A percentile compares a stretch with the other conserved stretches of the same genome.
These are phyloP conservation scores for Coracias cyanogaster DNA, from an alignment of 2,797 vertebrate genomes.

Conservation along the genomic window DNA sequence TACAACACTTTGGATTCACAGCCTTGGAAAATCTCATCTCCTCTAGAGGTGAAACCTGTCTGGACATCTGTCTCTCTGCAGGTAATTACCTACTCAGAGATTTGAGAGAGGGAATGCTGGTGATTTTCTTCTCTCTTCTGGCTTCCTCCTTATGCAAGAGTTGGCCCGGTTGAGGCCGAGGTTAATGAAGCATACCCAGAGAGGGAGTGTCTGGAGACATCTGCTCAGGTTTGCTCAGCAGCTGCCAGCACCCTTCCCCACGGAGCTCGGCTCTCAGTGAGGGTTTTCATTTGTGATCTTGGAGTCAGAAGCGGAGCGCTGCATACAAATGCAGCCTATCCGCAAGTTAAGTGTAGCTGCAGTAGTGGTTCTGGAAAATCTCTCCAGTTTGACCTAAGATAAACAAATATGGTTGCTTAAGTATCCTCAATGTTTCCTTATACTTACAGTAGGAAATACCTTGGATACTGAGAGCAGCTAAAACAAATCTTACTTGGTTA, in stretches of 20 bases:
- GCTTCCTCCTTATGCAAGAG: neutral
- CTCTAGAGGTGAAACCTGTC: neutral
- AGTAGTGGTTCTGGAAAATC: slow-evolving; percentile 53
- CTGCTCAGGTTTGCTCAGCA: neutral
- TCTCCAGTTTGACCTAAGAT: slow-evolving; percentile 47
- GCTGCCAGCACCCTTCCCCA: rapidly evolving
- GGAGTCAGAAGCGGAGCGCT: neutral
- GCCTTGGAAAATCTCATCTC: neutral
- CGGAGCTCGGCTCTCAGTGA: neutral
- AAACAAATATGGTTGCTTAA: slow-evolving; percentile 62
- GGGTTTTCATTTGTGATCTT: neutral
- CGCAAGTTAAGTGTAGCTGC: slow-evolving; percentile 15
- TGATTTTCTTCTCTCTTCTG: neutral
- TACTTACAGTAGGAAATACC: slow-evolving; percentile 69
- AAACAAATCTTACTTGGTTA: slow-evolving; percentile 35
- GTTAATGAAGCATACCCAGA: neutral
- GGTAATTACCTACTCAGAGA: neutral
- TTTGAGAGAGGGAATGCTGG: neutral
- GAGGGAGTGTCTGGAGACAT: neutral
- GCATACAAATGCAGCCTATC: neutral
- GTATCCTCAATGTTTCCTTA: slow-evolving; percentile 41
- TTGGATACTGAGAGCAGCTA: slow-evolving; percentile 52
- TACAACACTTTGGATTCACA: neutral
- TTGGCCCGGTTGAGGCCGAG: neutral
- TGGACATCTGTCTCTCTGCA: neutral